Evolutionary conservation across 1,140 invertebrate species (phyloP), one percentile per base, ranked within the genome.

Genomic region (Fopius arisanus): DNA sequence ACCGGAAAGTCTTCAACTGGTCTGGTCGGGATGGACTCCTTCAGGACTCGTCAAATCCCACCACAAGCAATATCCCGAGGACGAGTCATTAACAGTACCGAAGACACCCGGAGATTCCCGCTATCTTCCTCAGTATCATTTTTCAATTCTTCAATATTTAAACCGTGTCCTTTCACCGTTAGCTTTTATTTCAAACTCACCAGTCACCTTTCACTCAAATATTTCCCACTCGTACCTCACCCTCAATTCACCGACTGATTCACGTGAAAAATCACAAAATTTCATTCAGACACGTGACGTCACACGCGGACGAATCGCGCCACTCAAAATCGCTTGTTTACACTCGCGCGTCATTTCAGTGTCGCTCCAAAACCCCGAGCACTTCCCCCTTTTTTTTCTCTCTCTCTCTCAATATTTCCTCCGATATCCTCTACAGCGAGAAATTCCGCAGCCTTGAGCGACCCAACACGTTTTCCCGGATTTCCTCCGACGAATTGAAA

Each of bases 261-360:
- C n/a, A n/a, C n/a, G n/a, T n/a, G n/a, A n/a, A n/a, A 65, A 65
- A n/a, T 65, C 23, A 33, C 3, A 2, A 33, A 65, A 33, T 28
- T n/a, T 65, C n/a, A 29, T n/a, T 31, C 10, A 59, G 62, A 3
- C 70, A 72, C 70, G 70, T 73, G 72, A 73, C 72, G 72, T 73
- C 72, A 73, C 48, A 33, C 23, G 40, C 26, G 19, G 48, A 59
- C 33, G 66, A 63, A 54, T 67, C 70, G 70, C 70, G 70, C 70
- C 70, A 72, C 72, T 73, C 65, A 33, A 29, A 9, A 29, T 23
- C 59, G 1, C 7, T 65, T 73, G 66, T 73, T 73, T 73, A 73
- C 72, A 67, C 66, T 62, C 41, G 48, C 67, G 66, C 72, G 72
- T 73, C 72, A 73, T 73, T 68, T 37, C 21, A 54, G 16, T 33